Base-by-base conservation (phyloP, 2,113 vertebrate species). In the Argyrosomus japonicus region DNA sequence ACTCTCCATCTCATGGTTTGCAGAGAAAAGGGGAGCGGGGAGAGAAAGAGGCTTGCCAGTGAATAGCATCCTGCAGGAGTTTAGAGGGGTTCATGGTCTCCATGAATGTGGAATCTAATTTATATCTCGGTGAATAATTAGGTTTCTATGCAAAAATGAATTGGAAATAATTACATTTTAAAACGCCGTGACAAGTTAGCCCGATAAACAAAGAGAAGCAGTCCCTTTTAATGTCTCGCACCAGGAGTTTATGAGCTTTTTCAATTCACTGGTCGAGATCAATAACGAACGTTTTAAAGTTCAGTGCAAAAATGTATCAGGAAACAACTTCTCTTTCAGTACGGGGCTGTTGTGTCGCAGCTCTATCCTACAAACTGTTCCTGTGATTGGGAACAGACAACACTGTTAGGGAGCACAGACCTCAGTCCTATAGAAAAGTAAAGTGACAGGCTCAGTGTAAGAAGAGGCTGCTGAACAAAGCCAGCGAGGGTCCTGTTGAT, bases 1-100 rank as follows among this genome's bases (percentile, higher is more conserved):
- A 95, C 97, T 97, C 97, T 96, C 96, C 91, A 92, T 93, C 91
- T 94, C 93, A 85, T 84, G 86, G 89, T 86, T 75, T 84, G 61
- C 76, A 88, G 88, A 90, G 83, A 83, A 93, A 91, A 90, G 70
- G 71, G 51, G 80, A 86, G 78, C 60, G 68, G 79, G 47, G 74
- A 88, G 84, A 84, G 88, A 90, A 80, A 90, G 82, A 88, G 87
- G 64, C 57, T 65, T 4, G 53, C 69, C 29, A 25, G n/a, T 93
- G 90, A 93, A 92, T 90, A 47, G 91, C 72, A 73, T 90, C 86
- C 91, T 87, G 89, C 91, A 91, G 89, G 91, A 93, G 89, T 90
- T 87, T 88, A 69, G 87, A 40, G 87, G 89, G 86, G 68, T 82
- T 87, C 91, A 61, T 75, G 85, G 87, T 84, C 85, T 83, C 88